phyloP scores from a whole-genome alignment of 2,888 invertebrate species.

The Amphiduros pacificus region DNA sequence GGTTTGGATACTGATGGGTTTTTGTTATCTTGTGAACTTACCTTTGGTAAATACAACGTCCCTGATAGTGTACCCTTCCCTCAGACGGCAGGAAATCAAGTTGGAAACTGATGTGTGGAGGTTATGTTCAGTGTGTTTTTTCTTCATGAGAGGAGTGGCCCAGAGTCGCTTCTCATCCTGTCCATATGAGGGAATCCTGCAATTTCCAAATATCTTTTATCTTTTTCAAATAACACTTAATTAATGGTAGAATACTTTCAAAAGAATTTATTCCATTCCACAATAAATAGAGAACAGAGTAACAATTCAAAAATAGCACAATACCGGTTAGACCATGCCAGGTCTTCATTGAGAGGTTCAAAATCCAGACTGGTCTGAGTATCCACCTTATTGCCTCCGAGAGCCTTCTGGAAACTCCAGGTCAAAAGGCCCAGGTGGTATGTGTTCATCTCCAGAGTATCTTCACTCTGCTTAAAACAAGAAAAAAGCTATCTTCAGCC shows the following conservation, averaged over 20 bases:
- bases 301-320: too few relatives aligned
- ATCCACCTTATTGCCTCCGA: constrained; percentile 57
- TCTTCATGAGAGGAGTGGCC: constrained; percentile 67
- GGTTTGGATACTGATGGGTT: too few relatives aligned
- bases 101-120: constrained; percentile 66
- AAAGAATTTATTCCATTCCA: too few relatives aligned
- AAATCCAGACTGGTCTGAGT: constrained; percentile 38
- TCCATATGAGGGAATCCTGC: too few relatives aligned
- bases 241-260: too few relatives aligned
- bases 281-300: too few relatives aligned
- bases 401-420: constrained; percentile 66
- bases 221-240: too few relatives aligned
- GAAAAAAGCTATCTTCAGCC: neutral
- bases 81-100: constrained; percentile 72
- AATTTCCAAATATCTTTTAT: too few relatives aligned
- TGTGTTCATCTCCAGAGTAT: constrained; percentile 62
- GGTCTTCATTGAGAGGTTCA: constrained; percentile 34
- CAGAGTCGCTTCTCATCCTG: too few relatives aligned
- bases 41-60: constrained; percentile 47
- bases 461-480: constrained; percentile 7
- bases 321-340: constrained; percentile 28
- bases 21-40: too few relatives aligned
- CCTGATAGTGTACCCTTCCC: constrained; percentile 76
- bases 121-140: constrained; percentile 69
- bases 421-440: constrained; percentile 68